Evolutionary conservation across 2,888 invertebrate species (phyloP), one percentile per base, ranked within the genome.

Genomic region (Torymus auratus): DNA sequence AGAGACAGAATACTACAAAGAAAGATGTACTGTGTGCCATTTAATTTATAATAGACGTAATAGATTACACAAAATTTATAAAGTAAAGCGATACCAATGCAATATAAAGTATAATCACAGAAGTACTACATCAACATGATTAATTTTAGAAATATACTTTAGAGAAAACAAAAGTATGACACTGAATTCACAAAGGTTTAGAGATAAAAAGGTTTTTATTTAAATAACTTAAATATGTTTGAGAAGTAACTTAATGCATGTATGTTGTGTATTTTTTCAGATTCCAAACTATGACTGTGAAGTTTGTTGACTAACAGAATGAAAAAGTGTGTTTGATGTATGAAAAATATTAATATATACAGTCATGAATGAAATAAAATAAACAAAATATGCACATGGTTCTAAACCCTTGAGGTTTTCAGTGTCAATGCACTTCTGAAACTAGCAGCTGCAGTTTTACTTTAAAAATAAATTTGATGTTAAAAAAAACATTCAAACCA

Each of bases 1-100:
- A 56, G 56, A 56, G 56, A 14, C 7, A 56, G 56, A 56, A 15
- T 56, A 56, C 56, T 56, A 56, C 56, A 56, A 56, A 56, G n/a
- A 56, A 56, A 56, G 5, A 41, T 41, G 41, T 41, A 56, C 56
- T 56, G 56, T 56, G 10, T 56, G 15, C 56, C 56, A 56, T 56
- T 56, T 56, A 15, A 56, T 56, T 56, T 15, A 56, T n/a, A 14
- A 56, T 56, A 56, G 56, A 56, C 7, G 14, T n/a, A 14, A 56
- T 56, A 56, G 15, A 56, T 56, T 56, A 41, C 41, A 41, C n/a
- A 56, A 15, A 56, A n/a, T 56, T 56, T 14, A 56, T 56, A 10
- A 56, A 56, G 15, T 14, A 56, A 56, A 56, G 56, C 14, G 15
- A 15, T n/a, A 15, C 14, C 15, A 56, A 56, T 56, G 56, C 56